Evolutionary conservation across 2,113 vertebrate species (phyloP).

Genomic region (Notechis scutatus): DNA sequence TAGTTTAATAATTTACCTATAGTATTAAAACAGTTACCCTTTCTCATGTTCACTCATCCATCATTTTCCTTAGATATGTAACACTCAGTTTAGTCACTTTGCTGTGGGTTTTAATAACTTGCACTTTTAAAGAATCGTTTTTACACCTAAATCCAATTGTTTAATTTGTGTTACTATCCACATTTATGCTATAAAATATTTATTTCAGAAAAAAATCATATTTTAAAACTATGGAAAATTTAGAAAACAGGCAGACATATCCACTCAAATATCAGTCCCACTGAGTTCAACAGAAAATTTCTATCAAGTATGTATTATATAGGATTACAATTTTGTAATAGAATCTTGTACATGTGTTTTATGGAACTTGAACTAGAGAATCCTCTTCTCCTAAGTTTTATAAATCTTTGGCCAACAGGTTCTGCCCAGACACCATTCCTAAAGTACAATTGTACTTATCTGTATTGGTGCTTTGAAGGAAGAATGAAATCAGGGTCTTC

Average conservation of each 20-base stretch:
- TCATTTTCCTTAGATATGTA: neutral
- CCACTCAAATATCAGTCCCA: neutral
- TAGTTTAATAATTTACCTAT: neutral
- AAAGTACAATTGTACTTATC: neutral
- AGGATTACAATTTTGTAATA: neutral
- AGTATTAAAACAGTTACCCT: neutral
- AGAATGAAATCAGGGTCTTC: neutral
- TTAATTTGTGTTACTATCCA: neutral
- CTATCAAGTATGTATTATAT: neutral
- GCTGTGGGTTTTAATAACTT: neutral
- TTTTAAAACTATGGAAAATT: neutral
- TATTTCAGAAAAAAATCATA: neutral
- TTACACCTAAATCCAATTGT: neutral
- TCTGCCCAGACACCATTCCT: neutral
- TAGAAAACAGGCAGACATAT: neutral
- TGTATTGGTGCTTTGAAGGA: neutral
- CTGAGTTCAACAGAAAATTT: neutral
- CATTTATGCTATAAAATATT: neutral
- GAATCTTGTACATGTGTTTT: neutral
- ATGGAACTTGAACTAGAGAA: neutral
- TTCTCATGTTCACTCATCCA: neutral
- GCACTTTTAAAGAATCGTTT: neutral
- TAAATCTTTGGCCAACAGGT: neutral
- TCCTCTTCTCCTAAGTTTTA: neutral
- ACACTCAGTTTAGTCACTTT: neutral